A percentile compares a stretch with the other conserved stretches of the same genome.
Conservation (phyloP, 2,797 vertebrate genomes). For the Poeciliopsis gracilis region DNA sequence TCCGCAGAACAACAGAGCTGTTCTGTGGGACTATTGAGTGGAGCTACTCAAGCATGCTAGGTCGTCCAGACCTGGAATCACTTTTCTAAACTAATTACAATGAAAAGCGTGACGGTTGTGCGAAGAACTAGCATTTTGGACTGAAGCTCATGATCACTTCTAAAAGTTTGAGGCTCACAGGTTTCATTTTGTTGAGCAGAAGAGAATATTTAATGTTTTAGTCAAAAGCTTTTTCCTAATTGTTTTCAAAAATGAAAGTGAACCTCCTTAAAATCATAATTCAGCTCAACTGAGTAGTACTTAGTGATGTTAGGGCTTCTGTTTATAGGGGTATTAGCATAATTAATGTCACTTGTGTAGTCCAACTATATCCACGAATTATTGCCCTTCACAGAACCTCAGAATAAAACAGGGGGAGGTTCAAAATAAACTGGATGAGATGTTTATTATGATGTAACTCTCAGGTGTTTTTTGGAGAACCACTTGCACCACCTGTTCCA, state of each 20-base stretch:
- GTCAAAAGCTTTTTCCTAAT: neutral
- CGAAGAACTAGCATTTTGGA: conserved; percentile 26
- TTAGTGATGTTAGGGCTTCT: neutral
- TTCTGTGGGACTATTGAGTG: conserved; percentile 45
- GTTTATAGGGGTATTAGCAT: neutral
- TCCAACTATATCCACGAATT: neutral
- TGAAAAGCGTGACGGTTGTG: conserved; percentile 48
- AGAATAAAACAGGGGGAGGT: neutral
- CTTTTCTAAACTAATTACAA: conserved; percentile 58
- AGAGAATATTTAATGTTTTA: neutral
- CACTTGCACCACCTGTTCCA: neutral
- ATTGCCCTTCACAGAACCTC: neutral
- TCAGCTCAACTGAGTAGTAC: neutral
- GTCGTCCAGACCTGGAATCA: conserved; percentile 43
- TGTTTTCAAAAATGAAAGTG: neutral
- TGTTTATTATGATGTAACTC: neutral
- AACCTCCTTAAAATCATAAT: neutral
- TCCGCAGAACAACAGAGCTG: conserved; percentile 22
- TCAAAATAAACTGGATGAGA: neutral
- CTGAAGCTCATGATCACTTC: conserved; percentile 12
- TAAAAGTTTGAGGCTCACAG: neutral
- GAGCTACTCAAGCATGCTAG: conserved; percentile 59
- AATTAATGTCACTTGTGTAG: neutral
- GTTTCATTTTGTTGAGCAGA: neutral
- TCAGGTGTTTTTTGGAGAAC: neutral